Evolutionary conservation across 2,888 invertebrate species (phyloP).

Genomic region (Antheraea assamensis): DNA sequence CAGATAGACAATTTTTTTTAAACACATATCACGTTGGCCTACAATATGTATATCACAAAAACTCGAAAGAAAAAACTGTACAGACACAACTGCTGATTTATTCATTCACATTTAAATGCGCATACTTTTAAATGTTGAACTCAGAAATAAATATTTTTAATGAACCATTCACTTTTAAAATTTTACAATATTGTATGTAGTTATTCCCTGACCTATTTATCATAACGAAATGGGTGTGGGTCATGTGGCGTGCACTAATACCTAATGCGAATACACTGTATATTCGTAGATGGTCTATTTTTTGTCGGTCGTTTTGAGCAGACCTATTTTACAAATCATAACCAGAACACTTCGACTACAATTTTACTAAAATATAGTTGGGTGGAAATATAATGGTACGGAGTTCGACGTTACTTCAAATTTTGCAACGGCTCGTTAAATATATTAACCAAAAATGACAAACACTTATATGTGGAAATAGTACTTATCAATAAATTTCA

Average conservation of each 20-base stretch:
- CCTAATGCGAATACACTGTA: not conserved
- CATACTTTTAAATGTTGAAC: not conserved
- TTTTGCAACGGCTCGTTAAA: not conserved
- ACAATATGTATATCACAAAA: not conserved
- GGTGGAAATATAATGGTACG: not conserved
- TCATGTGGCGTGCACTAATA: not conserved
- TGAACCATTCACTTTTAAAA: not conserved
- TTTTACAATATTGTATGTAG: not conserved
- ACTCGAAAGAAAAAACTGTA: no score
- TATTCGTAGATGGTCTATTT: constrained; percentile 5
- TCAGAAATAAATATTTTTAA: not conserved
- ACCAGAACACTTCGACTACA: not conserved
- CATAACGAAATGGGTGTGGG: not conserved
- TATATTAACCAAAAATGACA: not conserved
- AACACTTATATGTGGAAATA: not conserved
- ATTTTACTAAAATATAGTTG: not conserved
- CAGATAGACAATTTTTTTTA: no score
- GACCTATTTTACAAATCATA: not conserved
- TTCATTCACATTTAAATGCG: no score
- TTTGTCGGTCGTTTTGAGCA: not conserved
- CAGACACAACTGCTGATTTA: no score
- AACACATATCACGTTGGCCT: no score
- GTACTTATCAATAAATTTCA: not conserved
- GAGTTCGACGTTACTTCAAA: no score
- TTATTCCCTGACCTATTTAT: not conserved